Evolutionary conservation across 2,113 vertebrate species (phyloP).

Genomic region (Rhynchomys soricoides): DNA sequence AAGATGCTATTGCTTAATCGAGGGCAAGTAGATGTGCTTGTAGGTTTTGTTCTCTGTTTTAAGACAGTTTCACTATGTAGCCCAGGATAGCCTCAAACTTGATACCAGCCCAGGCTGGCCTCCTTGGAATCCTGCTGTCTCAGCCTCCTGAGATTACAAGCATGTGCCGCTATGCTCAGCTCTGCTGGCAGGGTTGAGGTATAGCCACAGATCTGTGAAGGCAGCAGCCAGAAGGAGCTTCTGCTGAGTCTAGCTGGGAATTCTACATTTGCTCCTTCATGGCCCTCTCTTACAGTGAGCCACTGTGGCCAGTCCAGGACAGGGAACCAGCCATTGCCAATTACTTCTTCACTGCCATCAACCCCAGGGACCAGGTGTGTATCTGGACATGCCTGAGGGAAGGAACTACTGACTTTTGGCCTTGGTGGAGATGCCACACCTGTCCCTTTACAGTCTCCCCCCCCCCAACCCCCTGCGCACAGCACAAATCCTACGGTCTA

Average conservation of each 20-base stretch:
- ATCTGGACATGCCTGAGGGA: too few species aligned
- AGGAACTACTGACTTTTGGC: too few species aligned
- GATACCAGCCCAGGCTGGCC: neutral
- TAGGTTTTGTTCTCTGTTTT: neutral
- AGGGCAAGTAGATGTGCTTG: neutral
- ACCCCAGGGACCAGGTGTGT: neutral
- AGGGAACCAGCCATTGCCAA: conserved; percentile 98
- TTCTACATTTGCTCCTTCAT: neutral
- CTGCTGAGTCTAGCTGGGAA: neutral
- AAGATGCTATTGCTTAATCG: too few species aligned
- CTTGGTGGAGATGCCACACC: too few species aligned
- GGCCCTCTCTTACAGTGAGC: conserved; percentile 88
- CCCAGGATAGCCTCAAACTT: neutral
- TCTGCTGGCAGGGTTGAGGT: neutral
- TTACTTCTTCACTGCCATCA: conserved; percentile 95
- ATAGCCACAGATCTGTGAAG: accelerated
- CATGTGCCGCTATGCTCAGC: neutral
- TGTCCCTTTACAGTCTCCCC: too few species aligned
- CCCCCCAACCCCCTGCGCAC: too few species aligned
- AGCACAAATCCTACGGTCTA: too few species aligned
- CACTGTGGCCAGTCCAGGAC: conserved; percentile 98
- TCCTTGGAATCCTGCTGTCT: neutral
- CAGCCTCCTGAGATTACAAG: neutral
- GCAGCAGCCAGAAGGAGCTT: neutral
- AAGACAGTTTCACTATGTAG: neutral